Percentiles rank a stretch among this genome's conserved stretches.
Evolutionary conservation across 2,797 vertebrate genomes (phyloP).

Genomic region (Todus mexicanus): DNA sequence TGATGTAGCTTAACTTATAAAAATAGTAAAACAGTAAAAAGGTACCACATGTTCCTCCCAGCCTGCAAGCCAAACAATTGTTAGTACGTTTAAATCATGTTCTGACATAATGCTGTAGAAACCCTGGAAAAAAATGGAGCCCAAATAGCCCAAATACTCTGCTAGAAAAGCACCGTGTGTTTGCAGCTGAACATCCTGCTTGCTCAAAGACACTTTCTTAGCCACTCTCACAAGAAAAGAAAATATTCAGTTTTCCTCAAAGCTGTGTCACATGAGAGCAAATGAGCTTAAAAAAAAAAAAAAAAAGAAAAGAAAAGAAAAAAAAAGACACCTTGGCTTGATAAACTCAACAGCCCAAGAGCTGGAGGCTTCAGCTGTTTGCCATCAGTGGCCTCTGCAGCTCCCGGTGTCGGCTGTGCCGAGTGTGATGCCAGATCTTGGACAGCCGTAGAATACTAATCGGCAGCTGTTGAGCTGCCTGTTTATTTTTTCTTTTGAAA

Average conservation of each 20-base stretch:
- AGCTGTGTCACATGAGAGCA: neutral
- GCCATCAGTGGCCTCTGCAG: neutral
- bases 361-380: conserved; percentile 34
- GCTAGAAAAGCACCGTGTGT: neutral
- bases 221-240: neutral
- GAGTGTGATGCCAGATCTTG: conserved; percentile 22
- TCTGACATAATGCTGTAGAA: conserved; percentile 2
- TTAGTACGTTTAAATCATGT: conserved; percentile 32
- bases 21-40: conserved; percentile 31
- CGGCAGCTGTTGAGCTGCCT: conserved; percentile 65
- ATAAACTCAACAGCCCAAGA: conserved; percentile 29
- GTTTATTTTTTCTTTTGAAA: conserved; percentile 21
- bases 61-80: conserved; percentile 8
- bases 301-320: no score
- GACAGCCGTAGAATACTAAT: conserved; percentile 68
- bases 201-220: neutral
- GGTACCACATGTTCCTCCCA: neutral
- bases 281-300: neutral
- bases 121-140: neutral
- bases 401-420: neutral
- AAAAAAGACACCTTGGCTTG: neutral
- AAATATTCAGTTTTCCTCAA: neutral
- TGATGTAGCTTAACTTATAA: conserved; percentile 53
- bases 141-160: neutral
- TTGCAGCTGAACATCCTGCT: neutral